Evolutionary conservation across 1,140 invertebrate genomes (phyloP), one percentile per base, ranked within the genome.

Genomic region (Meloidogyne floridensis): DNA sequence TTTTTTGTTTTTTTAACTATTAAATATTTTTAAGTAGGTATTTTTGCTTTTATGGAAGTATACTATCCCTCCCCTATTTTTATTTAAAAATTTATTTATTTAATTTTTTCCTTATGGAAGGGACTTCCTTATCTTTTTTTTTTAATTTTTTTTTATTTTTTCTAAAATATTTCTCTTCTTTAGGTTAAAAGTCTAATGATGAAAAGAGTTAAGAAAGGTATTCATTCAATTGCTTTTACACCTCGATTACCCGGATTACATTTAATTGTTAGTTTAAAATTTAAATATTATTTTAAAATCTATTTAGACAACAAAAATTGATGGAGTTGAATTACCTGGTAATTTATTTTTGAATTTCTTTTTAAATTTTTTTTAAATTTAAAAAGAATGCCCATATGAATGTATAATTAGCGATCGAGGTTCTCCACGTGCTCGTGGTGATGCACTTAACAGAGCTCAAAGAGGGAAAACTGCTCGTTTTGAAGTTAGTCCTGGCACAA

Each of bases 401-500:
- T 87, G 85, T 47, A 76, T 84, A 5, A 83, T 90, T 15, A 84
- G 80, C n/a, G 80, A 83, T 81, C 42, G 81, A 1, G 87, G 85
- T 20, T 20, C 87, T 74, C 73, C 88, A 80, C 77, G 87, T 77
- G 90, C 91, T 42, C 83, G 87, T 74, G 90, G 92, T 42, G 92
- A 93, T 80, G 92, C 92, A 47, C 87, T 93, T 9, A 91, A 91
- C 56, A 90, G 91, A 80, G 93, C 93, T 3, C 91, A 92, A 71
- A 90, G 92, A 71, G 93, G 93, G 51, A 91, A 91, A 59, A 91
- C 91, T 6, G 93, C 93, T 51, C 90, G 90, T 69, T 93, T 94
- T 85, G 92, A 92, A 80, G 91, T 94, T 20, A 91, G 93, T 85
- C 90, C 91, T n/a, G 87, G 85, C 65, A 79, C 20, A 32, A 90